Evolutionary conservation across 2,888 invertebrate genomes (phyloP).

Genomic region (Trypoxylon attenuatum): DNA sequence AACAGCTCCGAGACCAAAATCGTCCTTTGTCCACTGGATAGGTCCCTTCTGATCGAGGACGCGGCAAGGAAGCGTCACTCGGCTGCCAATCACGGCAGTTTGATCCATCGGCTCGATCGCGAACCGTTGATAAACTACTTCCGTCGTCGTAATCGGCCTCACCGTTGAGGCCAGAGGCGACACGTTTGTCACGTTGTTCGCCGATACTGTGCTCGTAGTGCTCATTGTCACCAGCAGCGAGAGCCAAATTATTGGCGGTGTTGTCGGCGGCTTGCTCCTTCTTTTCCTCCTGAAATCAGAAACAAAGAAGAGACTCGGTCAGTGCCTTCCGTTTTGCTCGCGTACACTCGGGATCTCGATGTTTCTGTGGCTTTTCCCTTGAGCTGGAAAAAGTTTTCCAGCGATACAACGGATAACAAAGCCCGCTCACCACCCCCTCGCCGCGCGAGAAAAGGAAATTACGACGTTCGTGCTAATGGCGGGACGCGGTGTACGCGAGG

Average conservation of each 20-base stretch:
- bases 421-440: too few relatives aligned
- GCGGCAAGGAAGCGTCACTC: slow-evolving; percentile 92
- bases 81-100: slow-evolving; percentile 91
- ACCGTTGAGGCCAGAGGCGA: slow-evolving; percentile 60
- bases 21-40: slow-evolving; percentile 98
- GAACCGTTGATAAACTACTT: slow-evolving; percentile 83
- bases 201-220: slow-evolving; percentile 46
- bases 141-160: slow-evolving; percentile 67
- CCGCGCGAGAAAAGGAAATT: too few relatives aligned
- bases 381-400: too few relatives aligned
- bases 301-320: too few relatives aligned
- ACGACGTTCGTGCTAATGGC: too few relatives aligned
- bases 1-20: slow-evolving; percentile 94
- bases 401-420: too few relatives aligned
- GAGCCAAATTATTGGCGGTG: slow-evolving; percentile 57
- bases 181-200: slow-evolving; percentile 53
- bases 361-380: too few relatives aligned
- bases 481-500: too few relatives aligned
- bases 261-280: slow-evolving; percentile 37
- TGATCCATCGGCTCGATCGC: slow-evolving; percentile 94
- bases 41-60: slow-evolving; percentile 92
- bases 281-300: slow-evolving; percentile 20
- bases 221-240: slow-evolving; percentile 54
- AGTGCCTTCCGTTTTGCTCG: too few relatives aligned
- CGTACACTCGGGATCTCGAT: too few relatives aligned